These are phyloP conservation scores for Ephestia elutella DNA, from an alignment of 1,140 invertebrate genomes.

Conservation along the genomic window DNA sequence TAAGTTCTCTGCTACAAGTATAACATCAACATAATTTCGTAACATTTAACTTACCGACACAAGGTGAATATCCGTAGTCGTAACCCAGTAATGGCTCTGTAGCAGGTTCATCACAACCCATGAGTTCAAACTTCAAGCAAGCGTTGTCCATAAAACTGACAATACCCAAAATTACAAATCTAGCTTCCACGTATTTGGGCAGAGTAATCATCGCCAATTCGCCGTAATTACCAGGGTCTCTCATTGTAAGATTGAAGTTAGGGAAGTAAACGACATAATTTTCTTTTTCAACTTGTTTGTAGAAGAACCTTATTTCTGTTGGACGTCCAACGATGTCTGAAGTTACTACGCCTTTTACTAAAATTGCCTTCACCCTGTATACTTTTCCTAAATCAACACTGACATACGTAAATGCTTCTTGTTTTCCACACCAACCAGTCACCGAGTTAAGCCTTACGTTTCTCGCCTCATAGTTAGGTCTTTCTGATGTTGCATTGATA, in stretches of 20 bases:
- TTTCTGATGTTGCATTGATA: conserved; percentile 96
- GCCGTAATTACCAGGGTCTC: conserved; percentile 88
- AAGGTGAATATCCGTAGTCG: conserved; percentile 94
- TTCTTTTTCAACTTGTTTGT: conserved; percentile 93
- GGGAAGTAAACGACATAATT: conserved; percentile 98
- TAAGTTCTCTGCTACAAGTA: too few species aligned
- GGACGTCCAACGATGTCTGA: conserved; percentile 95
- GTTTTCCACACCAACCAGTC: conserved; percentile 95
- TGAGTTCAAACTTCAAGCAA: conserved; percentile 96
- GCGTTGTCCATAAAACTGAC: conserved; percentile 97
- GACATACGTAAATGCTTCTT: conserved; percentile 96
- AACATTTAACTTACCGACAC: conserved; percentile 79
- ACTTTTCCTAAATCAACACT: conserved; percentile 95
- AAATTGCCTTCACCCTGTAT: conserved; percentile 91
- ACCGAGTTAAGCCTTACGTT: conserved; percentile 94
- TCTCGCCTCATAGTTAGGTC: conserved; percentile 92
- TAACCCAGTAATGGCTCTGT: conserved; percentile 90
- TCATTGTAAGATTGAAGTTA: conserved; percentile 94
- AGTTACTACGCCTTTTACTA: conserved; percentile 95
- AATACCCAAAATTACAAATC: conserved; percentile 94
- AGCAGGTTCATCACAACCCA: conserved; percentile 92
- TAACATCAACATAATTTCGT: too few species aligned
- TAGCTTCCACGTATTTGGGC: conserved; percentile 92
- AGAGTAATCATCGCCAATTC: conserved; percentile 96
- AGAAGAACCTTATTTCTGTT: conserved; percentile 97